Evolutionary conservation across 2,888 invertebrate species (phyloP), one percentile per base, ranked within the genome.

Genomic region (Trissolcus japonicus): DNA sequence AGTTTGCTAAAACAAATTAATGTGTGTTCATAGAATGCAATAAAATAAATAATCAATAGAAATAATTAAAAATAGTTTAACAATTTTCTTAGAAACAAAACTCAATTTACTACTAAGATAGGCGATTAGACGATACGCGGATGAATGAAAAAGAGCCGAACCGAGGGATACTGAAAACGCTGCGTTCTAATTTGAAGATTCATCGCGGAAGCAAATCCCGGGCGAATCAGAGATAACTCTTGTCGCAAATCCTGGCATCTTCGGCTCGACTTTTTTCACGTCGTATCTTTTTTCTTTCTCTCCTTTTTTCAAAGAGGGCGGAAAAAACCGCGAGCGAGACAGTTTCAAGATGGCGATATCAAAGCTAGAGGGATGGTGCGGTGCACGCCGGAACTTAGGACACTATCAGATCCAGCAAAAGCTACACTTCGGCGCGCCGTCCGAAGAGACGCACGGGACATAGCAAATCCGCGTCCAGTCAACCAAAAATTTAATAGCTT

Each of bases 221-320:
- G 89, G 89, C 90, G 90, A 91, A 91, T 91, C 91, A 90, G 90
- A 91, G 91, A 91, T 91, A 91, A 90, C 90, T 90, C 89, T 89
- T 85, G 82, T 82, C 89, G 90, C 79, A 85, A 84, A 86, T 86
- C 86, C 84, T 82, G 81, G 82, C 80, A 76, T 83, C 81, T 82
- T 81, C 81, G 83, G 80, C 80, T 78, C 77, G 35, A 35, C 78
- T 72, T 66, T 69, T 63, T 76, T 73, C 68, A 56, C 54, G 53
- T 25, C 56, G 54, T 62, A 46, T 14, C 61, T 61, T 72, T 61
- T 72, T 80, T 76, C 60, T 53, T 76, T 78, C 25, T 9, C 46
- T 41, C 25, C 14, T 40, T 40, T 50, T 29, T 41, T 6, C 56
- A 48, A 54, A 62, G 66, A 51, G 56, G 53, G 54, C 57, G 56